phyloP scores from a whole-genome alignment of 2,888 invertebrate genomes.

The Dyspetes luteomarginatus region DNA sequence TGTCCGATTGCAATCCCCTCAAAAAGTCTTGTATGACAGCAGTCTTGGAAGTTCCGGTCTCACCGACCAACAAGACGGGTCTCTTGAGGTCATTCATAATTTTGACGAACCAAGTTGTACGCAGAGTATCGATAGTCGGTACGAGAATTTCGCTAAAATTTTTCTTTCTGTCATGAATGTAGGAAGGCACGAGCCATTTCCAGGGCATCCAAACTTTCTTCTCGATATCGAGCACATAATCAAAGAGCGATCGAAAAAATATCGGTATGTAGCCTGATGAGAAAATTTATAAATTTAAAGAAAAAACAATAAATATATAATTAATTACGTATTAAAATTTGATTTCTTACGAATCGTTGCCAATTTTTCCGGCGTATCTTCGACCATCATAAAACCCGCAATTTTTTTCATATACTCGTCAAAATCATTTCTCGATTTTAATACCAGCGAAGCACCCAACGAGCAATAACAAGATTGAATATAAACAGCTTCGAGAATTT shows the following conservation, averaged over 20 bases:
- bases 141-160: slow-evolving; percentile 94
- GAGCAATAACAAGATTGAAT: slow-evolving; percentile 92
- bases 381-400: slow-evolving; percentile 88
- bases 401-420: slow-evolving; percentile 92
- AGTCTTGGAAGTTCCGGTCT: slow-evolving; percentile 96
- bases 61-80: slow-evolving; percentile 94
- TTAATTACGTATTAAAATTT: neutral
- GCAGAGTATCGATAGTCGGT: slow-evolving; percentile 94
- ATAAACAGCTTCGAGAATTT: slow-evolving; percentile 78
- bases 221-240: slow-evolving; percentile 90
- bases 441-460: slow-evolving; percentile 91
- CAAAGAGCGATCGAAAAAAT: slow-evolving; percentile 89
- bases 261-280: slow-evolving; percentile 89
- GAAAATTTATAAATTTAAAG: neutral
- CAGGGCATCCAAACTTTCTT: slow-evolving; percentile 92
- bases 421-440: slow-evolving; percentile 88
- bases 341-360: slow-evolving; percentile 85
- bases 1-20: slow-evolving; percentile 87
- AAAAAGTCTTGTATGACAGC: slow-evolving; percentile 94
- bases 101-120: slow-evolving; percentile 91
- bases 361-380: slow-evolving; percentile 87
- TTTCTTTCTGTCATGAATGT: slow-evolving; percentile 88
- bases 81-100: slow-evolving; percentile 91
- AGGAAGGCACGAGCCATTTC: slow-evolving; percentile 91
- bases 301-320: too few species aligned